Conservation (phyloP, 2,888 invertebrate genomes). For the Cotesia congregata region DNA sequence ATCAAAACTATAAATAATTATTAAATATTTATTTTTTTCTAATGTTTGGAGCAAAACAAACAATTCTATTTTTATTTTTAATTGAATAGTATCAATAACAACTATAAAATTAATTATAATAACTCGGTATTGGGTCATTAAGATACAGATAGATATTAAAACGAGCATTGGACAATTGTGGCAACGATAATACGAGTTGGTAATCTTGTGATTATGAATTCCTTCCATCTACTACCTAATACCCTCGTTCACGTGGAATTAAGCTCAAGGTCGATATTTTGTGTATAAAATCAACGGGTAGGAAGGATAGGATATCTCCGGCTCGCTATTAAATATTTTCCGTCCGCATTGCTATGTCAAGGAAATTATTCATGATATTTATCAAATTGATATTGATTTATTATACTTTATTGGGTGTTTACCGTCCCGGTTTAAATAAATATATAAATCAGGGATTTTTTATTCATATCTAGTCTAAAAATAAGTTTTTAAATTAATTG, state of each 20-base stretch:
- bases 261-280: slow-evolving; percentile 39
- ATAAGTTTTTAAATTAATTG: no score
- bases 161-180: slow-evolving; percentile 20
- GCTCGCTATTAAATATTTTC: slow-evolving; percentile 11
- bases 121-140: not conserved
- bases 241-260: slow-evolving; percentile 28
- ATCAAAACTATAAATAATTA: no score
- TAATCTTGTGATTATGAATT: slow-evolving; percentile 48
- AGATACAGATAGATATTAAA: not conserved
- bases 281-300: slow-evolving; percentile 29
- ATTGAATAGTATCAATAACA: not conserved
- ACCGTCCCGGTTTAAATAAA: no score
- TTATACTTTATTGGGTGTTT: no score
- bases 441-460: no score
- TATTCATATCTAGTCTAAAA: no score
- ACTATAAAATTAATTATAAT: not conserved
- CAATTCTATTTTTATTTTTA: no score
- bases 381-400: not conserved
- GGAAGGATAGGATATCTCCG: slow-evolving; percentile 34
- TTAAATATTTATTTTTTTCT: no score
- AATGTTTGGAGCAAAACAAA: no score
- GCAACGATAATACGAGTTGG: slow-evolving; percentile 29
- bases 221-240: slow-evolving; percentile 46
- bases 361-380: slow-evolving; percentile 21
- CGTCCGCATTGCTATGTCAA: slow-evolving; percentile 4